Percentiles rank a stretch among this genome's conserved stretches.
phyloP scores from a whole-genome alignment of 2,113 vertebrate species.

The Nannobrachium achirus region DNA sequence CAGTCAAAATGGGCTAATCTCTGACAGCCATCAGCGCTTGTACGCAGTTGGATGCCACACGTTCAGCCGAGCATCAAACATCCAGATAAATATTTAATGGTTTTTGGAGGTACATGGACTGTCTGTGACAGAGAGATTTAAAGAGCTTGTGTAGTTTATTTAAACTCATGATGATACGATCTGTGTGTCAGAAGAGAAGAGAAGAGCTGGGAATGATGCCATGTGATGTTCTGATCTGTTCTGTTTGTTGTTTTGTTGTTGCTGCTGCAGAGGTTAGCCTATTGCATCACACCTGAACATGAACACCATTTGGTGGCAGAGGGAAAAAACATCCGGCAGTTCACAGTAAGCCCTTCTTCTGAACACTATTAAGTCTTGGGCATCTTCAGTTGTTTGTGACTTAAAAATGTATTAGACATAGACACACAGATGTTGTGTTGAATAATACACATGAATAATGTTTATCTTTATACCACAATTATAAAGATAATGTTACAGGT shows the following conservation, averaged over 20 bases:
- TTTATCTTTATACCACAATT: too few relatives aligned
- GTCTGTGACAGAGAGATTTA: not conserved
- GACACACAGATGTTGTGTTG: too few relatives aligned
- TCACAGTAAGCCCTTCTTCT: constrained; percentile 82
- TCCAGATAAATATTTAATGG: not conserved
- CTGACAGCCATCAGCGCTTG: not conserved
- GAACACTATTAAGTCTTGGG: not conserved
- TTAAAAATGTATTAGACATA: not conserved
- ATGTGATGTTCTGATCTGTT: constrained; percentile 25
- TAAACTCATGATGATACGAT: not conserved
- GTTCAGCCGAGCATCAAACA: not conserved
- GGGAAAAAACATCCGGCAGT: constrained; percentile 90
- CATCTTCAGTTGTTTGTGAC: not conserved
- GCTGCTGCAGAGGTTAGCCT: constrained; percentile 88
- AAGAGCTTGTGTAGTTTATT: not conserved
- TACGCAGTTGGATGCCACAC: not conserved
- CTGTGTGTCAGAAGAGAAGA: not conserved
- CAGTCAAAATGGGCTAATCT: not conserved
- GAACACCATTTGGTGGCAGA: constrained; percentile 92
- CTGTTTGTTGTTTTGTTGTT: too few relatives aligned
- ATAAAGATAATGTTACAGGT: too few relatives aligned
- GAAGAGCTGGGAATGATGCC: not conserved
- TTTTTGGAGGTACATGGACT: not conserved
- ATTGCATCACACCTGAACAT: constrained; percentile 94
- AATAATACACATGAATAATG: too few relatives aligned